Conservation (phyloP, 2,888 invertebrate genomes). For the Syrphus vitripennis region DNA sequence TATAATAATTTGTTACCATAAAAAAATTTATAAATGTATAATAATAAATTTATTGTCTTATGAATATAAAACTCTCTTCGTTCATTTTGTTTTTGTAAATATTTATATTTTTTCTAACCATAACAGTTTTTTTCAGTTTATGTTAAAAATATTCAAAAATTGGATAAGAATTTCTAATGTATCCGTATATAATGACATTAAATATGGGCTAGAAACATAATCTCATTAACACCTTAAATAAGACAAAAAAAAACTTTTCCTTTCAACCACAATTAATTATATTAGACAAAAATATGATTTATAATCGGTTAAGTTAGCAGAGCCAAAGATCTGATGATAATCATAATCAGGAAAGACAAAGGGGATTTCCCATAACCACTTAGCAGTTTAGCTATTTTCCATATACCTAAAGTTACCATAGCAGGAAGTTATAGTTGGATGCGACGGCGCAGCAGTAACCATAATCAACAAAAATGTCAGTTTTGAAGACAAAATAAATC, state of each 20-base stretch:
- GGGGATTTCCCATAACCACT: constrained; percentile 1
- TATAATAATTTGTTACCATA: not conserved
- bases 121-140: not conserved
- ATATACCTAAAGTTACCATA: constrained; percentile 43
- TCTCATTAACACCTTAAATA: constrained; percentile 11
- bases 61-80: not conserved
- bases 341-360: not conserved
- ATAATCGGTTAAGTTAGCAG: not conserved
- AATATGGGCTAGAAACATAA: not conserved
- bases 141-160: not conserved
- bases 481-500: constrained; percentile 50
- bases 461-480: constrained; percentile 22
- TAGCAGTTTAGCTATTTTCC: constrained; percentile 21
- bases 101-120: not conserved
- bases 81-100: not conserved
- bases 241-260: constrained; percentile 35
- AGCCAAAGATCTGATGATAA: too few species aligned
- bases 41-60: not conserved
- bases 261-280: constrained; percentile 31
- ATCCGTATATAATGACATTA: not conserved
- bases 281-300: constrained; percentile 24
- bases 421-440: constrained; percentile 47
- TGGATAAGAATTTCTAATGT: not conserved
- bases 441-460: not conserved
- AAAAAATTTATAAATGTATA: not conserved